These are phyloP conservation scores for Eupithecia tripunctaria DNA, from an alignment of 2,888 invertebrate species.

Conservation along the genomic window DNA sequence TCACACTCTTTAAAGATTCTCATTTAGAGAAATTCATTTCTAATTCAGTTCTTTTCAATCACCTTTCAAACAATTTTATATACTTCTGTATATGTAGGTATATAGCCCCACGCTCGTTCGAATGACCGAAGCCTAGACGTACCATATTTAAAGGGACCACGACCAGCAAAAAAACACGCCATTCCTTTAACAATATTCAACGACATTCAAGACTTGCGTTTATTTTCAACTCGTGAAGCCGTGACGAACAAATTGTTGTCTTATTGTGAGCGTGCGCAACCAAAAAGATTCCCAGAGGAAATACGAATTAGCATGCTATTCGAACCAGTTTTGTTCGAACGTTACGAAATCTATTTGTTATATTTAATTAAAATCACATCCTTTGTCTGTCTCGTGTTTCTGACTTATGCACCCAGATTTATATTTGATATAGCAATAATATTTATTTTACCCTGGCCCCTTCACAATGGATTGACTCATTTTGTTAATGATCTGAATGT, in stretches of 20 bases:
- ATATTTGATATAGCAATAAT: not conserved
- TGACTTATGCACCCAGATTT: not conserved
- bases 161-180: conserved; percentile 56
- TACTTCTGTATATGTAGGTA: too few species aligned
- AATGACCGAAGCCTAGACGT: not conserved
- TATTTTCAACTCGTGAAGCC: conserved; percentile 45
- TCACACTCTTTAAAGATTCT: not conserved
- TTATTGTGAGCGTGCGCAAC: conserved; percentile 46
- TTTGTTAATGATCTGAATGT: conserved; percentile 11
- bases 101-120: not conserved
- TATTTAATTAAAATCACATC: conserved; percentile 53
- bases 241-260: conserved; percentile 48
- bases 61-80: not conserved
- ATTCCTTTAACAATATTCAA: conserved; percentile 54
- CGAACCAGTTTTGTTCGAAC: conserved; percentile 53
- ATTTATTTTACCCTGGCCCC: not conserved
- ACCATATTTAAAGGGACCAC: conserved; percentile 55
- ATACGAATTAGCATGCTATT: conserved; percentile 53
- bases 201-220: conserved; percentile 48
- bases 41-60: not conserved
- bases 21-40: not conserved
- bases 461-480: conserved; percentile 10
- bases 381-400: conserved; percentile 15
- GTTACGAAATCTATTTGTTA: conserved; percentile 58
- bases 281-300: conserved; percentile 51